Conservation (phyloP, 2,797 vertebrate genomes). For the Notolabrus celidotus region DNA sequence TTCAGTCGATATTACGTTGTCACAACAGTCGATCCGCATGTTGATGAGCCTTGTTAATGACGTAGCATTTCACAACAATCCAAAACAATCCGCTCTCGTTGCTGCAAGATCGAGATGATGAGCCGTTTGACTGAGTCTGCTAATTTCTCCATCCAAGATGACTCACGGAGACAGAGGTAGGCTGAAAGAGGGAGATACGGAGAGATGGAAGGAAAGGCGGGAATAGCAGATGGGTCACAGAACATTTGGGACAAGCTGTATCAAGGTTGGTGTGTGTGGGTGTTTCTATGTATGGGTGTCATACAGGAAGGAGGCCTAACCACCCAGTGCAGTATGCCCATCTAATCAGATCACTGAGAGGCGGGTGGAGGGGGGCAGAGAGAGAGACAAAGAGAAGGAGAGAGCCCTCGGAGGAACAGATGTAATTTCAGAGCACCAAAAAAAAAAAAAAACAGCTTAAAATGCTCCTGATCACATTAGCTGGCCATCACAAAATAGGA, state of each 20-base stretch:
- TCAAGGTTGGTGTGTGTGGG: constrained; percentile 54
- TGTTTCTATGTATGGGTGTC: constrained; percentile 40
- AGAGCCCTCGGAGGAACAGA: constrained; percentile 79
- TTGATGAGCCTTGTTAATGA: too few relatives aligned
- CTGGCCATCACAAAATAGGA: constrained; percentile 89
- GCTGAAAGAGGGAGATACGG: constrained; percentile 27
- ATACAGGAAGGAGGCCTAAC: constrained; percentile 74
- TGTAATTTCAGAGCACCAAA: constrained; percentile 87
- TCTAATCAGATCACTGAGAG: constrained; percentile 84
- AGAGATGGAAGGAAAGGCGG: constrained; percentile 28
- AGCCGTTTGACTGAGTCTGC: constrained; percentile 43
- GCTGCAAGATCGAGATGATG: constrained; percentile 23
- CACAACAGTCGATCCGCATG: too few relatives aligned
- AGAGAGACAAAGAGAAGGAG: constrained; percentile 41
- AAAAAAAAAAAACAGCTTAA: constrained; percentile 80
- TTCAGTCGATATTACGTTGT: too few relatives aligned
- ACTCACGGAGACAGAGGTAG: constrained; percentile 37
- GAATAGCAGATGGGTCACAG: constrained; percentile 65
- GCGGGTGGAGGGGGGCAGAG: constrained; percentile 34
- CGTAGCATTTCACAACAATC: too few relatives aligned
- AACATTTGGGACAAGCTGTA: constrained; percentile 55
- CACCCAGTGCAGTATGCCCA: constrained; percentile 72
- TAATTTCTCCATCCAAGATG: constrained; percentile 34
- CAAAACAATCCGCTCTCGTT: constrained; percentile 13
- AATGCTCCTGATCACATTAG: constrained; percentile 91